Base-by-base conservation (phyloP, 2,113 vertebrate species). In the Etheostoma cragini region DNA sequence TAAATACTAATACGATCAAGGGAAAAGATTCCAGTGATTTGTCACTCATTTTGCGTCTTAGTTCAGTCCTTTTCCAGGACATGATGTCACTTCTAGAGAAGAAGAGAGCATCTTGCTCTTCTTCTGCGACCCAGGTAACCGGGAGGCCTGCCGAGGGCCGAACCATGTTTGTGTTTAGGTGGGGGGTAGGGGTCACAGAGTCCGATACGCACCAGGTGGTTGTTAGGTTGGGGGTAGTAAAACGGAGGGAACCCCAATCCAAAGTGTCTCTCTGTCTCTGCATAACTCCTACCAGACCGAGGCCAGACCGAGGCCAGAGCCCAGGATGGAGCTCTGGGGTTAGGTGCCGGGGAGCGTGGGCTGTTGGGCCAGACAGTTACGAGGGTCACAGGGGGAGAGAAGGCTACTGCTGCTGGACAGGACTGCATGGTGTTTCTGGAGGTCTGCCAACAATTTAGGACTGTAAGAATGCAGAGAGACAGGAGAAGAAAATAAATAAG, bases 311-410 rank as follows among this genome's bases (percentile, higher is more conserved):
- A 58, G 67, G 49, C 57, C 26, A 4, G 52, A 62, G 30, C 70
- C 86, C 84, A 79, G 62, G 53, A 47, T 22, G 67, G 61, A 67
- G 72, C 87, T 81, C 90, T 83, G 82, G 81, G 91, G 84, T 92
- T 95, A 96, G 86, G 95, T 94, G 78, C 93, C 89, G 52, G 96
- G 96, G 85, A 94, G 93, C 76, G 94, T 95, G 90, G 95, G 92
- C 66, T 93, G 94, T 81, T 95, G 96, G 91, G 95, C 90, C 92
- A 96, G 95, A 95, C 96, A 96, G 94, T 92, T 96, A 93, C 96
- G 95, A 82, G 96, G 97, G 91, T 96, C 95, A 90, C 96, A 97
- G 80, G 96, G 96, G 74, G 96, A 94, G 92, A 96, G 95, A 72
- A 70, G 86, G 81, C 58, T 74, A 35, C 86, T 72, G 22, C 64